Conservation (phyloP, 1,140 invertebrate genomes). For the Drosophila littoralis region DNA sequence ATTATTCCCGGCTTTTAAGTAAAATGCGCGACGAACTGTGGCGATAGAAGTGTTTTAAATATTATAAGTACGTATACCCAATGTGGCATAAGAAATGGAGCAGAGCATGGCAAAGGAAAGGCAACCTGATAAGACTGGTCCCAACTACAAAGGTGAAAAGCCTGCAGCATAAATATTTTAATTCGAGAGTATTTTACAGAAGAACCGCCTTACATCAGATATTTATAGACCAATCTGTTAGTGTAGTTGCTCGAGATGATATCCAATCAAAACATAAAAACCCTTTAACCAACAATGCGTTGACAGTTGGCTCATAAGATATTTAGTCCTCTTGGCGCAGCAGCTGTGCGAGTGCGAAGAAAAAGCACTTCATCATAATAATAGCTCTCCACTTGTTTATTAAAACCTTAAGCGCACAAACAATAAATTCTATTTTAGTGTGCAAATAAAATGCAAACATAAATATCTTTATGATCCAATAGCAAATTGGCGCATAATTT, state of each 20-base stretch:
- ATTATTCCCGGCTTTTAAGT: constrained; percentile 54
- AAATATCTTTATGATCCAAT: constrained; percentile 48
- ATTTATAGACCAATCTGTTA: neutral
- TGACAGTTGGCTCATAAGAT: constrained; percentile 4
- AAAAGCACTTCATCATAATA: constrained; percentile 36
- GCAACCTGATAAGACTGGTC: neutral
- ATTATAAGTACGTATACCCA: constrained; percentile 45
- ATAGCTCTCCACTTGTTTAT: constrained; percentile 39
- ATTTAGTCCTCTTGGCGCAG: constrained; percentile 1
- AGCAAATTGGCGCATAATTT: constrained; percentile 44
- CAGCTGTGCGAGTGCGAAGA: neutral
- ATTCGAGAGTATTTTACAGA: too few relatives aligned
- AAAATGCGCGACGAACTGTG: constrained; percentile 61
- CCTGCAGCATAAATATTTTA: neutral
- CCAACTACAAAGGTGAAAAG: neutral
- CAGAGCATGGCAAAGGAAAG: neutral
- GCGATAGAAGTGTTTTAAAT: constrained; percentile 50
- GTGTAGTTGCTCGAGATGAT: neutral
- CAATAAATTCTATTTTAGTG: constrained; percentile 44
- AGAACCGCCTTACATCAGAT: neutral
- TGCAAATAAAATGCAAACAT: constrained; percentile 47
- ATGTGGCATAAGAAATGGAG: constrained; percentile 20
- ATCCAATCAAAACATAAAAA: neutral
- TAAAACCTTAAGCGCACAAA: constrained; percentile 25
- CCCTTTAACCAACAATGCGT: neutral